These are phyloP conservation scores for Grammomys surdaster DNA, from an alignment of 2,113 vertebrate species.

Conservation along the genomic window DNA sequence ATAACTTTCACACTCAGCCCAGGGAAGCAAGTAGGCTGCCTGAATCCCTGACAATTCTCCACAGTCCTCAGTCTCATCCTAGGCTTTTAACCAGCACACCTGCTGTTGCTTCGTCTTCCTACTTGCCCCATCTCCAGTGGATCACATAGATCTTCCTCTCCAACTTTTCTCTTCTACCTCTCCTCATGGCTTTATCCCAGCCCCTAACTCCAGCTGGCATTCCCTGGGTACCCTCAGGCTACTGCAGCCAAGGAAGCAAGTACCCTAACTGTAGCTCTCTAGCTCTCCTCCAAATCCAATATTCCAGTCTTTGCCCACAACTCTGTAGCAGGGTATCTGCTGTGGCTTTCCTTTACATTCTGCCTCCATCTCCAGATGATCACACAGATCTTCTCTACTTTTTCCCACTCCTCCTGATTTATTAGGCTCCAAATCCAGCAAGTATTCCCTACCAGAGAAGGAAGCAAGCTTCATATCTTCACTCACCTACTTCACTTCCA, in stretches of 20 bases:
- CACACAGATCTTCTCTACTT: background rate
- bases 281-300: background rate
- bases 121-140: background rate
- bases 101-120: background rate
- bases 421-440: background rate
- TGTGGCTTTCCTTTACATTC: background rate
- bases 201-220: too few relatives aligned
- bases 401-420: background rate
- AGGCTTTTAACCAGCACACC: background rate
- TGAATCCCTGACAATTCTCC: background rate
- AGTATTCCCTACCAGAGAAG: background rate
- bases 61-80: background rate
- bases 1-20: background rate
- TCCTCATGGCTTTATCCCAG: too few relatives aligned
- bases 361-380: background rate
- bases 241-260: background rate
- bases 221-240: background rate
- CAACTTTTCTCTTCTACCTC: background rate
- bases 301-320: background rate
- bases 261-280: background rate
- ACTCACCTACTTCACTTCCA: background rate
- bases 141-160: background rate
- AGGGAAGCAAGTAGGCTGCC: background rate
- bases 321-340: background rate
- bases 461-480: background rate